Evolutionary conservation across 1,140 invertebrate species (phyloP).

Genomic region (Caerostris extrusa): DNA sequence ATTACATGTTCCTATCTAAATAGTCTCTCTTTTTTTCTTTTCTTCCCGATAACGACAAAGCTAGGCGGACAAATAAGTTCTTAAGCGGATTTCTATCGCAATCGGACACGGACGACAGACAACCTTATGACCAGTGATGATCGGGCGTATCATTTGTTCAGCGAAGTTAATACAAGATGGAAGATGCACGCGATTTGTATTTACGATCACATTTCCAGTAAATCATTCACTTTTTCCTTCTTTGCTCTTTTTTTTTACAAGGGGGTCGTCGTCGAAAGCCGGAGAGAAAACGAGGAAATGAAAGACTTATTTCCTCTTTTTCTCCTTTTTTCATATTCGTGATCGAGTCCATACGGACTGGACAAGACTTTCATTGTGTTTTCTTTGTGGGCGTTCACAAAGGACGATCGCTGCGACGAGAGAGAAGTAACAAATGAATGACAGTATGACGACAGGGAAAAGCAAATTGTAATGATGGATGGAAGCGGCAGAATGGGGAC

Average conservation of each 20-base stretch:
- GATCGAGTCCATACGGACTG: slow-evolving; percentile 66
- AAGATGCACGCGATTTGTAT: slow-evolving; percentile 76
- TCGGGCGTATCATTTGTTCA: slow-evolving; percentile 15
- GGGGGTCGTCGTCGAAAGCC: background rate
- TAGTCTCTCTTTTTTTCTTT: slow-evolving; percentile 65
- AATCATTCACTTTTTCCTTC: slow-evolving; percentile 58
- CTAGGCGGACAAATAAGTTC: slow-evolving; percentile 38
- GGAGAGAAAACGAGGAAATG: slow-evolving; percentile 29
- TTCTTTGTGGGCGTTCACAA: slow-evolving; percentile 71
- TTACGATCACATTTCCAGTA: slow-evolving; percentile 70
- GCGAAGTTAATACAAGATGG: slow-evolving; percentile 71
- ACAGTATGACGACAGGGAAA: slow-evolving; percentile 57
- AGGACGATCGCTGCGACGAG: slow-evolving; percentile 43
- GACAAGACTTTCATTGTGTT: slow-evolving; percentile 74
- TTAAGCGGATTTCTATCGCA: slow-evolving; percentile 63
- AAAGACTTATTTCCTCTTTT: background rate
- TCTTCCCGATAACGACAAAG: slow-evolving; percentile 57
- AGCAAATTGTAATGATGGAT: slow-evolving; percentile 75
- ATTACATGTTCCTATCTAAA: slow-evolving; percentile 76
- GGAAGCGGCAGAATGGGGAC: background rate
- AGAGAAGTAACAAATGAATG: slow-evolving; percentile 71
- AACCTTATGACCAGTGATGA: slow-evolving; percentile 60
- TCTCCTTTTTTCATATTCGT: slow-evolving; percentile 65
- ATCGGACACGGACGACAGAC: slow-evolving; percentile 43
- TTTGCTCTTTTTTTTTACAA: background rate